phyloP scores from a whole-genome alignment of 1,140 invertebrate species.

The Pogonomyrmex barbatus region DNA sequence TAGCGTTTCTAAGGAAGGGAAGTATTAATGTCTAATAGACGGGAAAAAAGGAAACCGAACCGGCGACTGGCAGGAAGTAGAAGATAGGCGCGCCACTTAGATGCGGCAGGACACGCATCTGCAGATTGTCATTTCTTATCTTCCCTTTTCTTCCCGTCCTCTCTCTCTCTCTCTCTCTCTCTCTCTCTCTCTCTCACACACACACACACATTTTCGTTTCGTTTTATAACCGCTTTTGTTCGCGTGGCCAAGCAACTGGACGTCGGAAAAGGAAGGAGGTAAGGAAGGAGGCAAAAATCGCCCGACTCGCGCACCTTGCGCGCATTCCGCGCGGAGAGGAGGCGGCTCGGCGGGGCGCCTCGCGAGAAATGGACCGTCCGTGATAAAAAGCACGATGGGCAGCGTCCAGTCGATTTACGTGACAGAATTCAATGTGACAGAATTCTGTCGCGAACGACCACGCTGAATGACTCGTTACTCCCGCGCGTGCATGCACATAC shows the following conservation, averaged over 20 bases:
- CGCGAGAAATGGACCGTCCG: conserved; percentile 17
- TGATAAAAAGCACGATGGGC: conserved; percentile 27
- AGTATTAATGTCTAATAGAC: conserved; percentile 54
- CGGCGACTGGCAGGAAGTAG: conserved; percentile 16
- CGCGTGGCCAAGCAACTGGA: not conserved
- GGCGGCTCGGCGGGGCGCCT: not conserved
- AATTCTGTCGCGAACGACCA: not conserved
- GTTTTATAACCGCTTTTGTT: conserved; percentile 26
- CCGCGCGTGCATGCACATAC: not conserved
- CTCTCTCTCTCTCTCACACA: not conserved
- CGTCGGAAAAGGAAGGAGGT: conserved; percentile 1
- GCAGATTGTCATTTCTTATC: conserved; percentile 19
- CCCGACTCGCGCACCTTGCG: conserved; percentile 7
- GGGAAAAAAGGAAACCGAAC: conserved; percentile 28
- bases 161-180: not conserved
- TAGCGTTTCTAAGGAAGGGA: conserved; percentile 44
- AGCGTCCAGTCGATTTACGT: conserved; percentile 28
- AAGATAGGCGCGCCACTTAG: conserved; percentile 47
- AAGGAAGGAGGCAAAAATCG: conserved; percentile 55
- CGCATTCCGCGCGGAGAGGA: conserved; percentile 13
- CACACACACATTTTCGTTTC: not conserved
- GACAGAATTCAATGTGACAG: conserved; percentile 41
- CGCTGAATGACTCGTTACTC: conserved; percentile 51
- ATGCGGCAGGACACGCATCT: conserved; percentile 50
- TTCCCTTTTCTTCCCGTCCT: not conserved